These are phyloP conservation scores for Aselliscus stoliczkanus DNA, from an alignment of 2,797 vertebrate genomes.

Conservation along the genomic window DNA sequence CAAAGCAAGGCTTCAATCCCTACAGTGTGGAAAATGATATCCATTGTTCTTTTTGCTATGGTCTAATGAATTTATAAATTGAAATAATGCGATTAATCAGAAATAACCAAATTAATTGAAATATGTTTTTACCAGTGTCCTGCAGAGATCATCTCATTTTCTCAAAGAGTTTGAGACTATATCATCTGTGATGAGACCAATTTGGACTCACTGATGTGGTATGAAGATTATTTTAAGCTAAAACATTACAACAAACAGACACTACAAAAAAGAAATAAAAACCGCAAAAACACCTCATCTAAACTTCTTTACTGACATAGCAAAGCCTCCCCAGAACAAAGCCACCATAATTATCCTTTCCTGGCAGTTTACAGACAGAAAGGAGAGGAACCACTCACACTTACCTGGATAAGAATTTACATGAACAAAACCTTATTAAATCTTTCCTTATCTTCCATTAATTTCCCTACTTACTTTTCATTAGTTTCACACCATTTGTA, in stretches of 20 bases:
- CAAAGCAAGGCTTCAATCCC: background rate
- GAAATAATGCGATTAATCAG: background rate
- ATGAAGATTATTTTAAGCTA: background rate
- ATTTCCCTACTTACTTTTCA: background rate
- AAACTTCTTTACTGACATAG: background rate
- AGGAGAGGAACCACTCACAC: background rate
- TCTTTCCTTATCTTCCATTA: background rate
- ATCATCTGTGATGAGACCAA: background rate
- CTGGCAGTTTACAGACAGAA: background rate
- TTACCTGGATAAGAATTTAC: background rate
- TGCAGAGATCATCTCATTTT: background rate
- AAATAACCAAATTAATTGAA: background rate
- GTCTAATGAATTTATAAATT: background rate
- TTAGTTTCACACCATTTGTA: background rate
- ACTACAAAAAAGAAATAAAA: background rate
- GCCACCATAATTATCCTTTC: background rate
- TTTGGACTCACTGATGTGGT: background rate
- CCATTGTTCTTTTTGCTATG: background rate
- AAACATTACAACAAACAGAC: background rate
- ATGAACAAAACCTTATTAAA: background rate
- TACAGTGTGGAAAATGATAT: background rate
- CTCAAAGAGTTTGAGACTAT: background rate
- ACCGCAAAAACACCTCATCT: too few relatives aligned
- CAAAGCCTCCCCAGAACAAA: background rate
- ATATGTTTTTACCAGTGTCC: background rate